Percentiles rank a stretch among this genome's conserved stretches.
These are phyloP conservation scores for Pseudomyrmex pallidus DNA, from an alignment of 1,140 invertebrate genomes.

Conservation along the genomic window DNA sequence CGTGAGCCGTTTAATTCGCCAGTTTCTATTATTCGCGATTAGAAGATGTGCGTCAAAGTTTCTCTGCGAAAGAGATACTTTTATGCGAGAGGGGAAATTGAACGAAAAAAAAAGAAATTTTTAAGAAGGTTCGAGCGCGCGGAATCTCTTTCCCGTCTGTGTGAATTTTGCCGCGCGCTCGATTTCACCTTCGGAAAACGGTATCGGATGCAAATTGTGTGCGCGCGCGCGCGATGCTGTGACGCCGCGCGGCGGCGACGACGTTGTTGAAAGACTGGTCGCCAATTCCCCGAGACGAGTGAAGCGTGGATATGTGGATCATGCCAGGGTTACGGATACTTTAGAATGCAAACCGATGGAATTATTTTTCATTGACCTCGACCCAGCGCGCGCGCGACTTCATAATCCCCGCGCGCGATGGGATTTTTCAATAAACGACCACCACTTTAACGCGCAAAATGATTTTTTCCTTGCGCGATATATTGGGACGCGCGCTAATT, in stretches of 20 bases:
- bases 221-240: constrained; percentile 5
- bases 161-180: background rate
- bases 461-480: background rate
- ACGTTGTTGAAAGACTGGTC: background rate
- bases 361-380: constrained; percentile 48
- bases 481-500: constrained; percentile 39
- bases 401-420: background rate
- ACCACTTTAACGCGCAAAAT: background rate
- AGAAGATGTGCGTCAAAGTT: background rate
- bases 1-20: constrained; percentile 36
- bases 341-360: constrained; percentile 46
- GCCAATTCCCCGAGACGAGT: constrained; percentile 47
- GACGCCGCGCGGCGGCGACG: too few species aligned
- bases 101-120: too few species aligned
- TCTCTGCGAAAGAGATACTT: background rate
- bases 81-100: too few species aligned
- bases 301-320: constrained; percentile 53
- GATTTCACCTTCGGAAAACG: constrained; percentile 40
- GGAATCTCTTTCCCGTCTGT: background rate
- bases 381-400: constrained; percentile 11
- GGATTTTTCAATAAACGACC: constrained; percentile 6
- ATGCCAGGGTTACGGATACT: constrained; percentile 55
- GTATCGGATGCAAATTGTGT: constrained; percentile 23
- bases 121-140: too few species aligned
- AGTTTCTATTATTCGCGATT: constrained; percentile 46